Evolutionary conservation across 2,113 vertebrate species (phyloP), one percentile per base, ranked within the genome.

Genomic region (Phaethon lepturus): DNA sequence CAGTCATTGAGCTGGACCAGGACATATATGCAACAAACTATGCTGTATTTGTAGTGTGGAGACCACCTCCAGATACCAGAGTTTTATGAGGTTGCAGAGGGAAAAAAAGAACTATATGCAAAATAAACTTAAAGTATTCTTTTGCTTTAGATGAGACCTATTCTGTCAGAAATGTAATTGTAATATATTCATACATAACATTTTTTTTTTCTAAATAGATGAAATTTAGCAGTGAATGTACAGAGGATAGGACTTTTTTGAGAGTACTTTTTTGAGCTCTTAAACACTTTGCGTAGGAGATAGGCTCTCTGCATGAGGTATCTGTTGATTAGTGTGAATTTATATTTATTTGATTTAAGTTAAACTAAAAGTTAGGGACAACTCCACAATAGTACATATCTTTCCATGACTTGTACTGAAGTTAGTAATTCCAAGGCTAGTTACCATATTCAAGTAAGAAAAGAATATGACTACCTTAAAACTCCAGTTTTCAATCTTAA

Each of bases 161-260:
- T 11, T 38, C 13, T 52, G 8, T 66, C 6, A 77, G 26, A 84
- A 81, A 58, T 10, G 5, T 29, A 13, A 5, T 29, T 63, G 9
- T 15, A 45, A 63, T 67, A 31, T 2, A 6, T 29, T 31, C 3
- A 59, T 17, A 33, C 1, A 13, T 17, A 79, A 53, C 2, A 69
- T 44, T 28, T 52, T 29, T 88, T 80, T 66, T 64, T 53, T 0
- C 20, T 60, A 47, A 82, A 60, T 13, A 76, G 11, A 26, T 15
- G 7, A 63, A 76, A 59, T 49, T 56, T 31, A 42, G 2, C 18
- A 38, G 14, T 23, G 29, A 85, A 67, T 3, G 0, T 40, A 35
- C 13, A 77, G 40, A n/a, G 26, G 7, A 53, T 45, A 7, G 2
- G 3, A 49, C 16, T 7, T 73, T 80, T 75, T 47, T 0, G 0